Conservation (phyloP, 1,140 invertebrate genomes). For the Sarcophaga bullata region DNA sequence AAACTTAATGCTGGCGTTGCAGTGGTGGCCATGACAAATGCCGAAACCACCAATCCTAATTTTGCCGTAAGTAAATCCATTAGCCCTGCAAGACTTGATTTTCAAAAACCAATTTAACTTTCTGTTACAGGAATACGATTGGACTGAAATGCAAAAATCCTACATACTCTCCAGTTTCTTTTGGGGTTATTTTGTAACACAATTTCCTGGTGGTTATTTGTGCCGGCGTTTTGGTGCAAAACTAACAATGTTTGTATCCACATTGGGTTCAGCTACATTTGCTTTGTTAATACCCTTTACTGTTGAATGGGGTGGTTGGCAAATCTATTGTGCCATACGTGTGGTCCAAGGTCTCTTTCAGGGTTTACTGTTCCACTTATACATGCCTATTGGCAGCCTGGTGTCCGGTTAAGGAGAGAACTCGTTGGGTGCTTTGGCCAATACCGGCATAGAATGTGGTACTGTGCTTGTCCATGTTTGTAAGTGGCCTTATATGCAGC, state of each 20-base stretch:
- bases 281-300: slow-evolving; percentile 66
- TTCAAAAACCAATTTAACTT: neutral
- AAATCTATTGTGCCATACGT: slow-evolving; percentile 71
- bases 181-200: slow-evolving; percentile 70
- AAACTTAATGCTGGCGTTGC: slow-evolving; percentile 76
- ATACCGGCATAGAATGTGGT: slow-evolving; percentile 76
- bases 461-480: slow-evolving; percentile 77
- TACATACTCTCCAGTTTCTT: slow-evolving; percentile 74
- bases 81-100: neutral
- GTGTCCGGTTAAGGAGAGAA: slow-evolving; percentile 72
- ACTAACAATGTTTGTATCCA: slow-evolving; percentile 71
- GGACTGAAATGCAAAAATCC: slow-evolving; percentile 68
- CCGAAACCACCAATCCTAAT: slow-evolving; percentile 52
- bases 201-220: slow-evolving; percentile 74
- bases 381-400: slow-evolving; percentile 85
- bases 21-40: slow-evolving; percentile 66
- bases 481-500: slow-evolving; percentile 74
- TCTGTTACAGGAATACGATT: slow-evolving; percentile 67
- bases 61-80: slow-evolving; percentile 56
- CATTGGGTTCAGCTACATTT: slow-evolving; percentile 67
- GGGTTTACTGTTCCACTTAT: slow-evolving; percentile 82
- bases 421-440: slow-evolving; percentile 70
- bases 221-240: slow-evolving; percentile 74
- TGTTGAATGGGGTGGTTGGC: slow-evolving; percentile 69
- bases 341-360: slow-evolving; percentile 82